phyloP scores from a whole-genome alignment of 2,888 invertebrate genomes.

The Acleris cristana region DNA sequence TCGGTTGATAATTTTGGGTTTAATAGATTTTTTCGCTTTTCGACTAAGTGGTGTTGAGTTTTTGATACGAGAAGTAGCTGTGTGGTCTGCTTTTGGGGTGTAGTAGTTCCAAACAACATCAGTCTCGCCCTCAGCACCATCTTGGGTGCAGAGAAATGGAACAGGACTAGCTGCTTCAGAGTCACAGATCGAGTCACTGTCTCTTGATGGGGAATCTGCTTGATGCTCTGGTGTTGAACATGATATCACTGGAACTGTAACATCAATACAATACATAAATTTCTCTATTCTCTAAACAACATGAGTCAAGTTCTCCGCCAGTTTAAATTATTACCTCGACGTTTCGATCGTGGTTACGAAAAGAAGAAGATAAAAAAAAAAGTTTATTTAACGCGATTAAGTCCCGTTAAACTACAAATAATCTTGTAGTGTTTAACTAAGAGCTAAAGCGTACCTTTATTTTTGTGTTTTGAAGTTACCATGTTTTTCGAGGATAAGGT shows the following conservation, averaged over 20 bases:
- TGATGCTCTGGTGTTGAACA: conserved; percentile 75
- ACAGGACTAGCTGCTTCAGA: conserved; percentile 77
- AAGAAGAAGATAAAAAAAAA: neutral
- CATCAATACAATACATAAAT: neutral
- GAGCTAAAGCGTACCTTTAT: conserved; percentile 24
- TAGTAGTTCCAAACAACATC: conserved; percentile 81
- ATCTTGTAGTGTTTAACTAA: neutral
- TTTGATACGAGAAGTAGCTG: conserved; percentile 54
- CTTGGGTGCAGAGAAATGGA: conserved; percentile 78
- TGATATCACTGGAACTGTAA: conserved; percentile 61
- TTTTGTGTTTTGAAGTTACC: conserved; percentile 31
- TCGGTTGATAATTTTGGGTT: conserved; percentile 62
- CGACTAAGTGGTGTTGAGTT: conserved; percentile 72
- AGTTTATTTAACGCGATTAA: neutral
- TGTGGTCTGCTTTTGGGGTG: conserved; percentile 71
- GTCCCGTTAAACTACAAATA: no score
- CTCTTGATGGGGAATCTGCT: conserved; percentile 70
- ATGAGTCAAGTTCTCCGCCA: neutral
- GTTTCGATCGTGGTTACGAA: neutral
- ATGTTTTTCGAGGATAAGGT: conserved; percentile 29
- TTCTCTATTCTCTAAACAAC: no score
- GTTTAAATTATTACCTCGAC: neutral
- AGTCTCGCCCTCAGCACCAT: conserved; percentile 76
- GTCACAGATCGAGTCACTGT: conserved; percentile 72
- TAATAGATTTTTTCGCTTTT: conserved; percentile 59